Percentiles rank a stretch among this genome's conserved stretches.
Conservation (phyloP, 2,888 invertebrate genomes). For the Chrysomela aeneicollis region DNA sequence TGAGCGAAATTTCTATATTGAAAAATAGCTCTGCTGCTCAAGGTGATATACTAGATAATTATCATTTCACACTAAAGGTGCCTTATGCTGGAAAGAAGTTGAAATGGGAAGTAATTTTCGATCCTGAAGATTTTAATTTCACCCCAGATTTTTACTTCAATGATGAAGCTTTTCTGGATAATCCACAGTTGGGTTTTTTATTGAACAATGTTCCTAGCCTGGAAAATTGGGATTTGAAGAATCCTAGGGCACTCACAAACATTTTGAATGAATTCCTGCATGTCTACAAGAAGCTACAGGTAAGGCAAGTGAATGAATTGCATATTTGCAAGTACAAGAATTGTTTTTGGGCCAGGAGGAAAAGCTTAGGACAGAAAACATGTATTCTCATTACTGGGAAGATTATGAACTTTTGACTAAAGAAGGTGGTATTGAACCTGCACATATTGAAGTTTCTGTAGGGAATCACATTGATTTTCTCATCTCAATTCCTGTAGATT, state of each 20-base stretch:
- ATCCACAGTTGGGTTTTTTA: conserved; percentile 66
- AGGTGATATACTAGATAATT: conserved; percentile 33
- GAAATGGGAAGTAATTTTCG: conserved; percentile 77
- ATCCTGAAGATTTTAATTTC: conserved; percentile 62
- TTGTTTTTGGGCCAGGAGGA: conserved; percentile 39
- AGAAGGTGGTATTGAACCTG: conserved; percentile 62
- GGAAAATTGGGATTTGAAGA: conserved; percentile 70
- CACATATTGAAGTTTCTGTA: conserved; percentile 73
- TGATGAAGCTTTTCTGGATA: conserved; percentile 71
- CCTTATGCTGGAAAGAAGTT: conserved; percentile 75
- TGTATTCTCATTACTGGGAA: conserved; percentile 65
- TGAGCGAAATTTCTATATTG: conserved; percentile 34
- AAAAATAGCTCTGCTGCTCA: conserved; percentile 22
- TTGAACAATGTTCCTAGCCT: conserved; percentile 67
- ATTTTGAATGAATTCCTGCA: conserved; percentile 70
- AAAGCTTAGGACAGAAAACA: conserved; percentile 62
- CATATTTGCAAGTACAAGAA: background rate
- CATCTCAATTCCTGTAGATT: conserved; percentile 71
- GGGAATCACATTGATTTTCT: conserved; percentile 66
- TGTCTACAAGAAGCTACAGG: conserved; percentile 72
- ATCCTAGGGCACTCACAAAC: conserved; percentile 67
- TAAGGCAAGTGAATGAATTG: conserved; percentile 46
- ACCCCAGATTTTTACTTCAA: conserved; percentile 82
- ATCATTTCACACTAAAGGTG: conserved; percentile 69
- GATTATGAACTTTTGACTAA: conserved; percentile 71